Evolutionary conservation across 1,140 invertebrate species (phyloP).

Genomic region (Zaprionus gabonicus): DNA sequence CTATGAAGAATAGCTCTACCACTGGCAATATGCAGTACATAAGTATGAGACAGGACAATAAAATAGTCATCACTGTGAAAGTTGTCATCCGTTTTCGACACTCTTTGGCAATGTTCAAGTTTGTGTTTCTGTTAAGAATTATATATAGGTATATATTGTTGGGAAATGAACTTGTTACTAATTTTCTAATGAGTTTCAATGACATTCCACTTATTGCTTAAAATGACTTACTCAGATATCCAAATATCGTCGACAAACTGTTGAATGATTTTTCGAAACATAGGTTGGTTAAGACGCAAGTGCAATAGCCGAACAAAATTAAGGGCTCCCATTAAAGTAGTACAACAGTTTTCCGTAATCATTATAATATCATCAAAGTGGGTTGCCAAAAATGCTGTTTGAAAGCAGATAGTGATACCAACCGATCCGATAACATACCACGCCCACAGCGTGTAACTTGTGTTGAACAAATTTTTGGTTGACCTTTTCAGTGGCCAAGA

Average conservation of each 20-base stretch:
- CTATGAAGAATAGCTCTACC: conserved; percentile 58
- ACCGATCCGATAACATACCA: conserved; percentile 75
- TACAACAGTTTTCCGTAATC: conserved; percentile 80
- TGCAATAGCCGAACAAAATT: conserved; percentile 78
- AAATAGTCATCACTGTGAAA: conserved; percentile 67
- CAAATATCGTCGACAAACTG: conserved; percentile 73
- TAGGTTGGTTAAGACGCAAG: conserved; percentile 59
- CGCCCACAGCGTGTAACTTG: conserved; percentile 65
- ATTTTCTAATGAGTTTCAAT: not conserved
- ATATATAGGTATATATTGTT: not conserved
- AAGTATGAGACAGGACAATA: conserved; percentile 69
- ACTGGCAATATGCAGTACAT: conserved; percentile 80
- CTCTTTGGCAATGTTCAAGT: conserved; percentile 40
- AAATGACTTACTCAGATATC: conserved; percentile 70
- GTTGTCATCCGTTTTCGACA: conserved; percentile 67
- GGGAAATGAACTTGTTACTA: too few relatives aligned
- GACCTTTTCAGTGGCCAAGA: conserved; percentile 67
- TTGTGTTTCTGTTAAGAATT: conserved; percentile 16
- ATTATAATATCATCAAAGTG: conserved; percentile 74
- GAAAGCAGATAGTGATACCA: conserved; percentile 74
- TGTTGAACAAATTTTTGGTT: not conserved
- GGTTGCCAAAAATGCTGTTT: conserved; percentile 66
- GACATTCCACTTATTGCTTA: not conserved
- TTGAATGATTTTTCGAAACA: conserved; percentile 61
- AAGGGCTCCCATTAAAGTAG: conserved; percentile 78